Conservation (phyloP, 1,140 invertebrate genomes). For the Drosophila ironensis region DNA sequence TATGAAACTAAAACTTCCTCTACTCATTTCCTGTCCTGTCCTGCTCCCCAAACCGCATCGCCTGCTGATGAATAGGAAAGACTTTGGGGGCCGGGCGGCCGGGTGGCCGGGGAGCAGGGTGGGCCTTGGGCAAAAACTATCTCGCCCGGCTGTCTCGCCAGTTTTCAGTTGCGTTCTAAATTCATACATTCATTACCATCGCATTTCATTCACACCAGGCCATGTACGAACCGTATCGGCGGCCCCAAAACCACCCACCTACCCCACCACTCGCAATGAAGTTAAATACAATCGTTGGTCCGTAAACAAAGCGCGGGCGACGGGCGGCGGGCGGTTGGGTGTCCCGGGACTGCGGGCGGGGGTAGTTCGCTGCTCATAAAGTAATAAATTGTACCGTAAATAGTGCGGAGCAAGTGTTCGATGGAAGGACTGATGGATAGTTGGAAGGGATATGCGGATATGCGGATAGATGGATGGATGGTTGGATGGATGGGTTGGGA, state of each 20-base stretch:
- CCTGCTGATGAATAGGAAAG: conserved; percentile 42
- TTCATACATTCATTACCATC: conserved; percentile 80
- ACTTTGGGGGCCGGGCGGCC: no score
- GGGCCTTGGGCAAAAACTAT: conserved; percentile 54
- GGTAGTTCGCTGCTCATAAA: conserved; percentile 70
- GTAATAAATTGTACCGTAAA: conserved; percentile 81
- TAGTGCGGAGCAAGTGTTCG: conserved; percentile 71
- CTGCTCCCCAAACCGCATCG: conserved; percentile 30
- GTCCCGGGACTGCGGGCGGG: background rate
- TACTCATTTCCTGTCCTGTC: conserved; percentile 73
- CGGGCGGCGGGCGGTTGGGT: background rate
- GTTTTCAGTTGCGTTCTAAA: conserved; percentile 78
- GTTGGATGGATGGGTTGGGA: conserved; percentile 5
- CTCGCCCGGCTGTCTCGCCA: conserved; percentile 75
- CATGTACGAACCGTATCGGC: background rate
- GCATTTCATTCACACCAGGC: conserved; percentile 59
- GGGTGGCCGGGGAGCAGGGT: background rate
- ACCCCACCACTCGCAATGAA: conserved; percentile 20
- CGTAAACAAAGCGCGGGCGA: conserved; percentile 55
- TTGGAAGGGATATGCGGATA: conserved; percentile 9
- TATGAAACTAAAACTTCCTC: conserved; percentile 80
- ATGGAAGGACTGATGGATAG: conserved; percentile 28
- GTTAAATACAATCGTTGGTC: conserved; percentile 76
- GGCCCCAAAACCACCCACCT: background rate
- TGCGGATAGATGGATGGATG: background rate